A percentile compares a stretch with the other conserved stretches of the same genome.
These are phyloP conservation scores for Choloepus didactylus DNA, from an alignment of 2,797 vertebrate species.

Conservation along the genomic window DNA sequence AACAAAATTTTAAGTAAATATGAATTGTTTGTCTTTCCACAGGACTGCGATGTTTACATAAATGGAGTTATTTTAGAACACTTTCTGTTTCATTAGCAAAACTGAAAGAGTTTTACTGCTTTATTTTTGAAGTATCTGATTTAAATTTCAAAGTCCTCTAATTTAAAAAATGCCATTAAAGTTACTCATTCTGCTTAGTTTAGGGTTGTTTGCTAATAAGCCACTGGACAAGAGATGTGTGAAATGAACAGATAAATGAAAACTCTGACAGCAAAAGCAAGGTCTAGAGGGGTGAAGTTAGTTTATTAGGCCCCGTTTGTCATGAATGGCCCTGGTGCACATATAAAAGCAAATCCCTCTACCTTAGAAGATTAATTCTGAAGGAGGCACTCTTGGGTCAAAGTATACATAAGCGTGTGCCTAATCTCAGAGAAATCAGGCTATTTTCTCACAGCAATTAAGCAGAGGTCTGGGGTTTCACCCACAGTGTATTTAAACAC, in stretches of 20 bases:
- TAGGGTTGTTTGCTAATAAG: conserved; percentile 90
- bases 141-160: conserved; percentile 86
- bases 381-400: conserved; percentile 92
- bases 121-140: conserved; percentile 82
- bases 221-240: conserved; percentile 89
- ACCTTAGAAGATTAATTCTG: conserved; percentile 93
- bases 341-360: conserved; percentile 91
- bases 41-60: conserved; percentile 72
- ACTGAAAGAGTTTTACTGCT: conserved; percentile 80
- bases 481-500: conserved; percentile 93
- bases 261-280: conserved; percentile 88
- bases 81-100: conserved; percentile 82
- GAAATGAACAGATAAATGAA: conserved; percentile 89
- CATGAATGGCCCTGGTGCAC: conserved; percentile 88
- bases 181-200: conserved; percentile 84
- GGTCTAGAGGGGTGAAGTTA: conserved; percentile 87
- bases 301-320: conserved; percentile 91
- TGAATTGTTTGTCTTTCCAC: conserved; percentile 80
- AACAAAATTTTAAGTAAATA: conserved; percentile 87
- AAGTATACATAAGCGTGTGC: conserved; percentile 92
- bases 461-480: conserved; percentile 92
- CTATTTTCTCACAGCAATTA: conserved; percentile 94
- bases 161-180: conserved; percentile 88
- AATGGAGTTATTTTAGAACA: conserved; percentile 78
- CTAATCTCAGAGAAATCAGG: conserved; percentile 93